These are phyloP conservation scores for Sinhomidia bicolor DNA, from an alignment of 2,888 invertebrate species.

Conservation along the genomic window DNA sequence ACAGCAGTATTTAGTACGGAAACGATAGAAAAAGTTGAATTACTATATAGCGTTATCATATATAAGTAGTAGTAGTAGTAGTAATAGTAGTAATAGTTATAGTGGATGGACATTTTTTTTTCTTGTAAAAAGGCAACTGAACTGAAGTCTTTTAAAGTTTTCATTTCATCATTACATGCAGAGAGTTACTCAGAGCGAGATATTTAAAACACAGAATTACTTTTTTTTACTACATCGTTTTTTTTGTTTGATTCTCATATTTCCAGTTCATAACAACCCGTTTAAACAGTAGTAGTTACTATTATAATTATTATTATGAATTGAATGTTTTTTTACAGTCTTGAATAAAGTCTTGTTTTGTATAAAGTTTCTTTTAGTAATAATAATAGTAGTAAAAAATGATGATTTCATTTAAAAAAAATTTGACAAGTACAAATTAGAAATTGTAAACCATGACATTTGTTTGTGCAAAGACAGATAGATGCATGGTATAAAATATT, in stretches of 20 bases:
- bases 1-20: background rate
- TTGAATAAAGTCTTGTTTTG: conserved; percentile 61
- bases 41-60: conserved; percentile 6
- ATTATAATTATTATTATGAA: background rate
- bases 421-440: conserved; percentile 9
- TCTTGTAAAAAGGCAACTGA: conserved; percentile 66
- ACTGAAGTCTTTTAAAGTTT: conserved; percentile 72
- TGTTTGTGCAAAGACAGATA: conserved; percentile 1
- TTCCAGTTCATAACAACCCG: background rate
- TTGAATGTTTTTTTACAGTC: conserved; percentile 48
- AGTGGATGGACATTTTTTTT: conserved; percentile 32
- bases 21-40: conserved; percentile 21
- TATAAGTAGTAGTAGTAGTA: no score
- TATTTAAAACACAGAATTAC: background rate
- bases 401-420: background rate
- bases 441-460: background rate
- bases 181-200: background rate
- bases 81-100: background rate
- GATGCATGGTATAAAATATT: no score
- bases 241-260: conserved; percentile 7
- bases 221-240: background rate
- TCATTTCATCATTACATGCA: background rate
- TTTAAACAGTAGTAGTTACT: no score
- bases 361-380: background rate
- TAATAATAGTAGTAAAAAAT: background rate